Evolutionary conservation across 2,888 invertebrate species (phyloP).

Genomic region (Drosophila crucigera): DNA sequence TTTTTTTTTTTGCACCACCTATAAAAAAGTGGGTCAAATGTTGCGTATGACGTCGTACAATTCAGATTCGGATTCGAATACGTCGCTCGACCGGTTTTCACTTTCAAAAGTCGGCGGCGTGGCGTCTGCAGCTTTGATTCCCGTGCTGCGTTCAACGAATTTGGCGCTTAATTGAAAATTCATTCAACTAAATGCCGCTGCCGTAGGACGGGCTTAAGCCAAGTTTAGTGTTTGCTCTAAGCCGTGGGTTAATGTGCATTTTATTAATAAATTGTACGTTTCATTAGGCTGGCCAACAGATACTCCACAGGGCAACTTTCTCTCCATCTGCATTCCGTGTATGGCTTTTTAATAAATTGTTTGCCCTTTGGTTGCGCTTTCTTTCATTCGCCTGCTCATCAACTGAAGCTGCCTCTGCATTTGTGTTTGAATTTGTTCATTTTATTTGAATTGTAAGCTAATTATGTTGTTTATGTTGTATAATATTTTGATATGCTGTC

Average conservation of each 20-base stretch:
- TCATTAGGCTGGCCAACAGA: slow-evolving; percentile 58
- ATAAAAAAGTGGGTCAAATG: slow-evolving; percentile 69
- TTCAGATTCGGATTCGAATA: slow-evolving; percentile 27
- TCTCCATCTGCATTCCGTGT: slow-evolving; percentile 49
- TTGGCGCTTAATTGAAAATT: slow-evolving; percentile 79
- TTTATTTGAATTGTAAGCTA: slow-evolving; percentile 57
- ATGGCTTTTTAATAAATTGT: slow-evolving; percentile 66
- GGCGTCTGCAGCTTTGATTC: slow-evolving; percentile 54
- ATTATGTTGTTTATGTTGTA: slow-evolving; percentile 77
- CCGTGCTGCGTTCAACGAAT: slow-evolving; percentile 42
- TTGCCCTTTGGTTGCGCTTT: slow-evolving; percentile 67
- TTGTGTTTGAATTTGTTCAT: slow-evolving; percentile 40
- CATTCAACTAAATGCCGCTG: slow-evolving; percentile 69
- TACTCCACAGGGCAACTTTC: slow-evolving; percentile 66
- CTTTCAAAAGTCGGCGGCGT: slow-evolving; percentile 64
- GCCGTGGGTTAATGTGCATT: slow-evolving; percentile 77
- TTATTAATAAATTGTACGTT: slow-evolving; percentile 78
- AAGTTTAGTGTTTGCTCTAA: slow-evolving; percentile 35
- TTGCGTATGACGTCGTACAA: slow-evolving; percentile 69
- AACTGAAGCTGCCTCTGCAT: slow-evolving; percentile 33
- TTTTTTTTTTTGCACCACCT: slow-evolving; percentile 49
- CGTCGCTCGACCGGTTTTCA: slow-evolving; percentile 64
- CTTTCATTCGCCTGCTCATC: slow-evolving; percentile 40
- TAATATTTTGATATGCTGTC: slow-evolving; percentile 71
- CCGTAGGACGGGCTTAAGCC: slow-evolving; percentile 14